phyloP scores from a whole-genome alignment of 2,113 vertebrate species.

The Brachionichthys hirsutus region DNA sequence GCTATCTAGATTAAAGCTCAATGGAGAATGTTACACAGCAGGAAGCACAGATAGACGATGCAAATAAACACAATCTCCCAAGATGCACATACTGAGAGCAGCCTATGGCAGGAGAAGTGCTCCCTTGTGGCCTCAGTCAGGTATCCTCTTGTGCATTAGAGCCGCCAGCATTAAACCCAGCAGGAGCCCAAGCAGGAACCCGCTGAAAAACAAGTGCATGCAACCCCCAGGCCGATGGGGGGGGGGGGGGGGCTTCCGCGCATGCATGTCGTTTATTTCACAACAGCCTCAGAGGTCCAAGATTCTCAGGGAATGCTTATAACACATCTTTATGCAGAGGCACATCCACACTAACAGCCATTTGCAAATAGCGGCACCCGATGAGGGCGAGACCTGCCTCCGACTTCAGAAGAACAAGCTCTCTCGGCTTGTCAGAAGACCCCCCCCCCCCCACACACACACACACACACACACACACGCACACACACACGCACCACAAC shows the following conservation, averaged over 20 bases:
- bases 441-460: slow-evolving; percentile 17
- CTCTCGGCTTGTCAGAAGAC: slow-evolving; percentile 28
- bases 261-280: slow-evolving; percentile 67
- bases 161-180: slow-evolving; percentile 65
- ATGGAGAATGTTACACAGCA: slow-evolving; percentile 54
- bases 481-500: no score
- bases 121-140: slow-evolving; percentile 63
- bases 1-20: slow-evolving; percentile 73
- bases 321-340: slow-evolving; percentile 45
- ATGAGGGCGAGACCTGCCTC: slow-evolving; percentile 40
- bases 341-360: slow-evolving; percentile 51
- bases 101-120: slow-evolving; percentile 40
- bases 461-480: no score
- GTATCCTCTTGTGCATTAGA: slow-evolving; percentile 57
- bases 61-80: slow-evolving; percentile 17
- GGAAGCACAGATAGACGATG: slow-evolving; percentile 13
- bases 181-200: slow-evolving; percentile 55
- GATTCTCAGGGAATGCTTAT: slow-evolving; percentile 34
- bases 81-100: slow-evolving; percentile 40
- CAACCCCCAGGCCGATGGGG: slow-evolving; percentile 52
- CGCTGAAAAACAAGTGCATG: slow-evolving; percentile 69
- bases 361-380: slow-evolving; percentile 68
- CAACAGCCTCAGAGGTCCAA: slow-evolving; percentile 60
- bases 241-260: slow-evolving; percentile 51
- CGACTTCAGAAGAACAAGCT: slow-evolving; percentile 43